Evolutionary conservation across 2,113 vertebrate genomes (phyloP).

Genomic region (Microtus oregoni): DNA sequence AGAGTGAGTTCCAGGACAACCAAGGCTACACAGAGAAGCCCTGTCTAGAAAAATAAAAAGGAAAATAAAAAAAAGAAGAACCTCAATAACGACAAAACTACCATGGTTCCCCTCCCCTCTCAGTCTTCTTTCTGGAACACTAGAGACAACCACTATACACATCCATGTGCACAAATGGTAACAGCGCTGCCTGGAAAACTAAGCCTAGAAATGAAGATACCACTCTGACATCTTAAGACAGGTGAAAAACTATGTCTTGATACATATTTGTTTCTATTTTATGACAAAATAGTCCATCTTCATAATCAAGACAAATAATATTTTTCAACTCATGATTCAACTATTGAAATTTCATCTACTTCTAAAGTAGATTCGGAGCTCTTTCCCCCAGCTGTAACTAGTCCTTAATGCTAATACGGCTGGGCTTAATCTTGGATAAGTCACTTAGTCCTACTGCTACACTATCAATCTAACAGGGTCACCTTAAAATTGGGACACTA

Average conservation of each 20-base stretch:
- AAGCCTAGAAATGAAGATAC: background rate
- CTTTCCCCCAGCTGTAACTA: background rate
- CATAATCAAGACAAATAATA: background rate
- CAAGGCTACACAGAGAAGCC: background rate
- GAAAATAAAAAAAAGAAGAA: background rate
- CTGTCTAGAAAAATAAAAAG: background rate
- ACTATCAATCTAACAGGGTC: background rate
- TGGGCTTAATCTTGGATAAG: constrained; percentile 48
- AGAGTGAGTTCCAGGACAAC: background rate
- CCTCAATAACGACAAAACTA: background rate
- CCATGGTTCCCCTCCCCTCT: background rate
- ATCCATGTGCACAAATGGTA: no score
- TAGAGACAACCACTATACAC: background rate
- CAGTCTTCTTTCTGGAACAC: background rate
- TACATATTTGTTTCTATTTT: background rate
- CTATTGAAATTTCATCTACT: background rate
- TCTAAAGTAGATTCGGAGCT: background rate
- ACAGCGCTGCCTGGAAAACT: background rate
- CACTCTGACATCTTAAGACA: background rate
- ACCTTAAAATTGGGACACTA: constrained; percentile 25
- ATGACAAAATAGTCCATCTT: background rate
- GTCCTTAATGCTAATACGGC: background rate
- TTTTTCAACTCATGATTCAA: background rate
- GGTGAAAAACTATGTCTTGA: background rate
- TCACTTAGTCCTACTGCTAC: background rate